Base-by-base conservation (phyloP, 2,113 vertebrate genomes). In the Motacilla alba region DNA sequence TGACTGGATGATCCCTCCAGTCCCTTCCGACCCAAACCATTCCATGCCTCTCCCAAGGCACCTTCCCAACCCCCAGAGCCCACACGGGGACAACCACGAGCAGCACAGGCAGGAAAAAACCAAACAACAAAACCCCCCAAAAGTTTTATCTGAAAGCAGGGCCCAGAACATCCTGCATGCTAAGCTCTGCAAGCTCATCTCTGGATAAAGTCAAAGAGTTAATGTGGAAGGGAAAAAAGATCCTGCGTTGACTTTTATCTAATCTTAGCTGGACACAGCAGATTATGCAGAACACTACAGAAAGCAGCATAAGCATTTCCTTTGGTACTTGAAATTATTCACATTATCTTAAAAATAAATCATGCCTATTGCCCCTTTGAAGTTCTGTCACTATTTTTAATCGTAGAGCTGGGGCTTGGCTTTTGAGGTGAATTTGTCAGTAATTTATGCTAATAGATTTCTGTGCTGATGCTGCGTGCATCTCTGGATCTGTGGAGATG, bases 291-390 rank as follows among this genome's bases (percentile, higher is more conserved):
- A 91, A 52, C 35, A 47, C 41, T 15, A 56, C 14, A 9, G 81
- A 90, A 95, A 85, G 94, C 79, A 94, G 78, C 66, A 87, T 85
- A 96, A 95, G 94, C 92, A 86, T 67, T 91, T 78, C 72, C 72
- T 91, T 78, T 28, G 39, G 43, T 72, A 63, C 85, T 93, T 78
- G 79, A 86, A 95, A 74, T 91, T 74, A 95, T 83, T 73, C 64
- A 75, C 79, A 52, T 94, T 96, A 94, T 96, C 93, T 95, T 31
- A 43, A 81, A 79, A 91, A 88, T 50, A 93, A 90, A 83, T 94
- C 90, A 28, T 44, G 94, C 83, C 88, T 75, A 19, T 77, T 91
- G 93, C 81, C 94, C 94, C 94, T 96, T 97, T 96, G 96, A 97
- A 96, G 95, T 95, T 89, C 89, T 68, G 79, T 86, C 88, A 63